Evolutionary conservation across 2,113 vertebrate genomes (phyloP), one percentile per base, ranked within the genome.

Genomic region (Raja brachyura): DNA sequence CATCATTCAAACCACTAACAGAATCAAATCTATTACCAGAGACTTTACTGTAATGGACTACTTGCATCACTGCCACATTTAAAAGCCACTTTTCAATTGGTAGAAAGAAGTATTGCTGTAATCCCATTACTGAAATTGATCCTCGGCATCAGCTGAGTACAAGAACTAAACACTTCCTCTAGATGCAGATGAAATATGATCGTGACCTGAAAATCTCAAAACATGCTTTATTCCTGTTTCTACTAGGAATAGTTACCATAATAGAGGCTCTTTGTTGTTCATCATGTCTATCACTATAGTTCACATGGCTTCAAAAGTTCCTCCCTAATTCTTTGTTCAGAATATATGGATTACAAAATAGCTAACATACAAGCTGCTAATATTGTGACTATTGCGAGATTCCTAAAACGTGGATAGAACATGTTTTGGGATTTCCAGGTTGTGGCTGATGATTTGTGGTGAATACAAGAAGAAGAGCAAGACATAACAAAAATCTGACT

Each of bases 1-100:
- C 83, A 88, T 88, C 83, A 31, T 88, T 88, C 83, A 88, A 88
- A 63, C 28, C 83, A 25, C 59, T 88, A 88, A 88, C 31, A 88
- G 59, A 61, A 88, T 88, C 14, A 88, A 88, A 88, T 88, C 59
- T 66, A 88, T 88, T 88, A 88, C 13, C n/a, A 33, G 59, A 88
- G 28, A 31, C 59, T 61, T 28, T 66, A 61, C 14, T 31, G 13
- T 88, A 63, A 88, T 63, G 83, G 59, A 88, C 28, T 88, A 63
- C 83, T 66, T 88, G 28, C 59, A 63, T 88, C 83, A 31, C 59
- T 88, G 83, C n/a, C 83, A 63, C 59, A 66, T 88, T 88, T 86
- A 86, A 86, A 86, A 63, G 56, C 3, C 56, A 86, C 56, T 86
- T 86, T 86, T 28, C 83, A 86, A 63, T 86, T 86, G 83, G 56